Base-by-base conservation (phyloP, 92 coral and sea anemone genomes). In the Phenganax marumi region DNA sequence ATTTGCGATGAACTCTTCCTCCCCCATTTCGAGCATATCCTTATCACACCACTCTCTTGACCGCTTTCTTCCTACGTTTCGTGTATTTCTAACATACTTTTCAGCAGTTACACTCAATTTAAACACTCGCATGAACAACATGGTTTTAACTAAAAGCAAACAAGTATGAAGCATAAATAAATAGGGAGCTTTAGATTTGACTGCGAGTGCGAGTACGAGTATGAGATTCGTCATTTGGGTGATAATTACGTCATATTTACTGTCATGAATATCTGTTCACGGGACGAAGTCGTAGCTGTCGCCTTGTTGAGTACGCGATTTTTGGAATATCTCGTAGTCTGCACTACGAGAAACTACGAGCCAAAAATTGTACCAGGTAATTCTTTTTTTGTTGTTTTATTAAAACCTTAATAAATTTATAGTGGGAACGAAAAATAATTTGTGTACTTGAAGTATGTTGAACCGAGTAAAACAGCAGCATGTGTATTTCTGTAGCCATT, bases 271-370 rank as follows among this genome's bases (percentile, higher is more conserved):
- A n/a, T 9, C 66, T 23, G 24, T 2, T 19, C 22, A 33, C 66
- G 66, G 24, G 8, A 17, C n/a, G 25, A 60, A 60, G 66, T 84
- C 63, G 83, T 84, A 79, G 86, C 76, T 73, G 81, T 24, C 86
- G 82, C 81, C 51, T 19, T 50, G 0, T 84, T 75, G 12, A 84
- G 86, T 79, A 75, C 86, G 86, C 23, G 68, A 58, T 70, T 55
- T 72, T 84, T 60, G 70, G 62, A 23, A 65, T 62, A 84, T 76
- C 76, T 74, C 49, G 81, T 73, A 68, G 86, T 52, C 80, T 71
- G 16, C 81, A 74, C 75, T 72, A 74, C 81, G 69, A 75, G 66
- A 60, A 60, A 60, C n/a, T 7, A 5, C 11, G 23, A 14, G n/a
- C n/a, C n/a, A n/a, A n/a, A n/a, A n/a, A n/a, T n/a, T n/a, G n/a